Base-by-base conservation (phyloP, 2,113 vertebrate genomes). In the Dendropsophus ebraccatus region DNA sequence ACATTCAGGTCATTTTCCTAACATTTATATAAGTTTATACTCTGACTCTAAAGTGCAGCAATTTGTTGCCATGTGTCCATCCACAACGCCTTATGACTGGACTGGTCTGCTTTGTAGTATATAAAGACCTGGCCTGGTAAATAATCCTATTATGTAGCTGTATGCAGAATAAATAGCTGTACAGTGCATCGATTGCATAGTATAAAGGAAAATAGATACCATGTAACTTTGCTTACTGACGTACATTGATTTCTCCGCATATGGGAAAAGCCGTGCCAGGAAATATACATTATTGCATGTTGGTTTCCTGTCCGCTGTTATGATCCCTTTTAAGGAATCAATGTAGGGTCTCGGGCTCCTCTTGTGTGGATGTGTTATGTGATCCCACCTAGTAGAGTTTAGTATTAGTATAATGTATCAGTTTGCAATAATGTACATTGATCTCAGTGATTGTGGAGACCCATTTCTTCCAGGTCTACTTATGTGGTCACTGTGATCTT, bases 271-370 rank as follows among this genome's bases (percentile, higher is more conserved):
- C 17, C 25, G 37, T 84, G 32, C 82, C 82, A 84, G 82, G 69
- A 84, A 84, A 62, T 21, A 12, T 74, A 50, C 41, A 74, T 28
- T 19, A 84, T 84, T 23, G n/a, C 10, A 60, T 84, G 11, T 30
- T 6, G 14, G 35, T 84, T 84, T 84, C 70, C 82, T 84, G 50
- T 60, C 41, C 50, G 74, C 25, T 30, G 35, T 74, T 41, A 45
- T 32, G 54, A 45, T 74, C 50, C 30, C 32, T 35, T 58, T 74
- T 60, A 73, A 56, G 17, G 70, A 30, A 84, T 84, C 54, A 49
- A 47, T 73, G 23, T 73, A 73, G 49, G 65, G 49, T 56, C 65
- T 32, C 47, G 45, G 25, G 37, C 67, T 30, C 60, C 4, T 72
- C 23, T 19, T 17, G 14, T 47, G 23, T 10, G n/a, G 4, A 58